Base-by-base conservation (phyloP, 2,113 vertebrate species). In the Hemiprocne comata region DNA sequence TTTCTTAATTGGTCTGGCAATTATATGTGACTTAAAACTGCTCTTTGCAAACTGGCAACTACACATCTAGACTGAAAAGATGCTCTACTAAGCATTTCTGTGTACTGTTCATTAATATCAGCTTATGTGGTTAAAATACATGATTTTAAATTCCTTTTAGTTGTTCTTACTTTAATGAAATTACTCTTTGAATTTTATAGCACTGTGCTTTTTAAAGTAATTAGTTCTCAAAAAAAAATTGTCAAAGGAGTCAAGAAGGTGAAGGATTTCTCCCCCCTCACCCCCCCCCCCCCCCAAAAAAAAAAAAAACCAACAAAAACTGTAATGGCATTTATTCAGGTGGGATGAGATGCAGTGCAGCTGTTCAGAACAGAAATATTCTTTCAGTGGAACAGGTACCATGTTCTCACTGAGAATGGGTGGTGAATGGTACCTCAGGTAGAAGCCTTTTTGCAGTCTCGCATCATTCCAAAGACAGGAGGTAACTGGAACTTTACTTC, bases 261-360 rank as follows among this genome's bases (percentile, higher is more conserved):
- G 7, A 92, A 77, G 13, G 54, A 70, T 34, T 60, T 3, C 18
- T 1, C 13, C 40, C 14, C 40, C 40, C 9, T 12, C 14, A 9
- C 40, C 40, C 9, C 3, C 3, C 9, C 3, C 9, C 3, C 3
- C 9, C 3, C 2, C 7, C 34, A 48, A 5, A 31, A 33, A 60
- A 42, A 14, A 23, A 75, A 23, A 48, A 21, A 48, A 48, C 8
- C 9, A 72, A 16, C 11, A 15, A 26, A 58, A 48, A 71, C n/a
- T 4, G 6, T 23, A 44, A 29, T 11, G 19, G 2, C 6, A 31
- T 80, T 88, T 60, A 16, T 75, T 77, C 51, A 55, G 29, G 5
- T 64, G 13, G 26, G 15, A 20, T 71, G 31, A 61, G 21, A 69
- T 71, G 12, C 33, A 42, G 40, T 11, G 40, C 14, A 13, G 40